Evolutionary conservation across 2,113 vertebrate genomes (phyloP).

Genomic region (Kobus ellipsiprymnus): DNA sequence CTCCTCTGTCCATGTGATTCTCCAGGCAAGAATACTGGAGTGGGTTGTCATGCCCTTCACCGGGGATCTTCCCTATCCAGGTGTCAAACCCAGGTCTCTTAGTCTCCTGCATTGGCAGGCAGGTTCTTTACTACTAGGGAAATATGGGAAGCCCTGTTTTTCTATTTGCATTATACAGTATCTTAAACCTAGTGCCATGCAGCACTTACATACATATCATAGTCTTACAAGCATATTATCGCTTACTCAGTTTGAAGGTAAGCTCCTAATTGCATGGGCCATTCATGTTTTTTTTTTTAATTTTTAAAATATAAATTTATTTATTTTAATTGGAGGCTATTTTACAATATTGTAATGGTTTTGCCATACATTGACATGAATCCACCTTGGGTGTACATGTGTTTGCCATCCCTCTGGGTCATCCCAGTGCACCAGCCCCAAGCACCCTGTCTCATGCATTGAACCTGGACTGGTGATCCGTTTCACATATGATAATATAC

Average conservation of each 20-base stretch:
- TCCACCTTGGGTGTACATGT: not conserved
- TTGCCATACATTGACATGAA: not conserved
- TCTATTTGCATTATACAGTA: not conserved
- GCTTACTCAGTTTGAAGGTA: not conserved
- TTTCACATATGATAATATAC: not conserved
- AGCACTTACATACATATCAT: not conserved
- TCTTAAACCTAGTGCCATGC: not conserved
- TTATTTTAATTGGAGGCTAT: not conserved
- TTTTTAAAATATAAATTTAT: not conserved
- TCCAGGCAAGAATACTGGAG: not conserved
- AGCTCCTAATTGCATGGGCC: not conserved
- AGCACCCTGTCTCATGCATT: not conserved
- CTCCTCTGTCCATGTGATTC: not conserved
- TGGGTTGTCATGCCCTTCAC: not conserved
- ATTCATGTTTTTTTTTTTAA: not conserved
- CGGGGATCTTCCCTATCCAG: not conserved
- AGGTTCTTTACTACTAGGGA: not conserved
- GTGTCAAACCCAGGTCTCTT: not conserved
- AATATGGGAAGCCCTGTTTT: not conserved
- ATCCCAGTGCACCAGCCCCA: not conserved
- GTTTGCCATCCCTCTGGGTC: not conserved
- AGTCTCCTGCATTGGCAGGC: not conserved
- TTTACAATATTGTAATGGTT: not conserved
- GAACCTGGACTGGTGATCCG: not conserved
- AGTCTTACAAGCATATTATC: not conserved